phyloP scores from a whole-genome alignment of 2,888 invertebrate species.

The Chymomyza caudatula region DNA sequence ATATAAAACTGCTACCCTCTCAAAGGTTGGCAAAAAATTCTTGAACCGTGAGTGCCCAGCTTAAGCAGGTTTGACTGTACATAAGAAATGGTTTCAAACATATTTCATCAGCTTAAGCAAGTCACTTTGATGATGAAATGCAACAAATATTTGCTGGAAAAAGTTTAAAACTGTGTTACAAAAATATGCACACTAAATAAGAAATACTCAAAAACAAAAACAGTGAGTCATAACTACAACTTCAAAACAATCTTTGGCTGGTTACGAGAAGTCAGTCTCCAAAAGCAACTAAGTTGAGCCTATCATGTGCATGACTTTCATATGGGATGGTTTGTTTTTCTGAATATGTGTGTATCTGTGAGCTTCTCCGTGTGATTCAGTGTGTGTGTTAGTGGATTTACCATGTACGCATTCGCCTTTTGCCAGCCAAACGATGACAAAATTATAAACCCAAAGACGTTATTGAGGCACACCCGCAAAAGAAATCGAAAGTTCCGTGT shows the following conservation, averaged over 20 bases:
- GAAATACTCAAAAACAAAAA: constrained; percentile 1
- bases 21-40: too few relatives aligned
- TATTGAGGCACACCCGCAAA: constrained; percentile 35
- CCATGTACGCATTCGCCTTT: constrained; percentile 31
- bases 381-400: constrained; percentile 30
- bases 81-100: too few relatives aligned
- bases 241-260: not conserved
- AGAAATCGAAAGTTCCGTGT: constrained; percentile 69
- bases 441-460: constrained; percentile 36
- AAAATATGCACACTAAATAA: constrained; percentile 3
- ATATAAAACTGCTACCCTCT: too few relatives aligned
- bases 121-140: constrained; percentile 60
- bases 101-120: constrained; percentile 43
- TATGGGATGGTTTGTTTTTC: not conserved
- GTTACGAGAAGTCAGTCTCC: not conserved
- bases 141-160: constrained; percentile 38
- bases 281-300: not conserved
- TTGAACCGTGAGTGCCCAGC: too few relatives aligned
- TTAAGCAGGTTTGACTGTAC: too few relatives aligned
- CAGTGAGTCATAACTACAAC: not conserved
- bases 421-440: constrained; percentile 61
- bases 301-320: constrained; percentile 9
- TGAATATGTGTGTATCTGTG: not conserved
- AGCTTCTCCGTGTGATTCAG: constrained; percentile 18
- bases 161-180: not conserved